phyloP scores from a whole-genome alignment of 2,113 vertebrate species.

The Pangasianodon hypophthalmus region DNA sequence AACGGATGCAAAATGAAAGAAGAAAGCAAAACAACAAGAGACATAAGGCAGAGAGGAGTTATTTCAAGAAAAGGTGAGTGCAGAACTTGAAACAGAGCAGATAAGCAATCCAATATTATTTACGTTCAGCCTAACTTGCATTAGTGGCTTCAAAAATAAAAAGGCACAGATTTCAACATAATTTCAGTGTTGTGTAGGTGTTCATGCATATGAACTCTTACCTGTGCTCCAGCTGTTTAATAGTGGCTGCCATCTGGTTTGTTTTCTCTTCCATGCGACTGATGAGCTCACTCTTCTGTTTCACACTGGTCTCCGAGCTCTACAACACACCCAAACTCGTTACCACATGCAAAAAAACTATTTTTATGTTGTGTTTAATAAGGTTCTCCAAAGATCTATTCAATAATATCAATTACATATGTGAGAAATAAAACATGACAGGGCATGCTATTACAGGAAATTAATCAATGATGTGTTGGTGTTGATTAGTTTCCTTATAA shows the following conservation, averaged over 20 bases:
- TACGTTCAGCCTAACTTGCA: neutral
- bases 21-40: slow-evolving; percentile 55
- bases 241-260: slow-evolving; percentile 92
- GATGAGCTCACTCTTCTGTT: slow-evolving; percentile 93
- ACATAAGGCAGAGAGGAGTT: slow-evolving; percentile 54
- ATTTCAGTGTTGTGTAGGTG: neutral
- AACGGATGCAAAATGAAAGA: slow-evolving; percentile 45
- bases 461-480: neutral
- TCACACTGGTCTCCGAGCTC: slow-evolving; percentile 85
- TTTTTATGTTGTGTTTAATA: neutral
- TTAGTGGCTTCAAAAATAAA: neutral
- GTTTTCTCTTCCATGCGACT: slow-evolving; percentile 93
- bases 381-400: neutral
- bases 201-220: slow-evolving; percentile 63
- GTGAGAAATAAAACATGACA: neutral
- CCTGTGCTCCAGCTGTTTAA: slow-evolving; percentile 96
- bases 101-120: slow-evolving; percentile 3
- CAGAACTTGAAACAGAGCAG: slow-evolving; percentile 22
- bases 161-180: neutral
- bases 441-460: neutral
- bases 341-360: neutral
- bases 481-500: neutral
- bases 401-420: neutral
- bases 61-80: slow-evolving; percentile 35
- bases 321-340: slow-evolving; percentile 55